Base-by-base conservation (phyloP, 2,797 vertebrate species). In the Kryptolebias ocellatus region DNA sequence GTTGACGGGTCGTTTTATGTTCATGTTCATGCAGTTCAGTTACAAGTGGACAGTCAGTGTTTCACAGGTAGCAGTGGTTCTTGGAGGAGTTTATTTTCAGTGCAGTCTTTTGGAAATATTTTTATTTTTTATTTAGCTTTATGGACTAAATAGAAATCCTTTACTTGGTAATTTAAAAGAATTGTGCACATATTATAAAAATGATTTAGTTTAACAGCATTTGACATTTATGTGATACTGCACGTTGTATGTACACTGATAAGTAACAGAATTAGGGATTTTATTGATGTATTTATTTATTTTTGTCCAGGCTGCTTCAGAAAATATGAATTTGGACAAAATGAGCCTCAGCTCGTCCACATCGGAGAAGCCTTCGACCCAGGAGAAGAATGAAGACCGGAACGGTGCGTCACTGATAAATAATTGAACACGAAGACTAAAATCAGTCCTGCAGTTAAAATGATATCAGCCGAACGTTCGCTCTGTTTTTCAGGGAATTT, bases 401-500 rank as follows among this genome's bases (percentile, higher is more conserved):
- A 92, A 93, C 20, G 90, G 93, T 95, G 88, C 53, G 2, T 10
- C 50, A 49, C 15, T 63, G 10, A 20, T 59, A 11, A 51, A 49
- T 11, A 17, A 5, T 46, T 20, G 27, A 27, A 4, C 1, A 42
- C 16, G 2, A 11, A 46, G 16, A 3, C 5, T 17, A 4, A 50
- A 50, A 50, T 9, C 8, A 50, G 47, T 2, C 20, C 10, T 50
- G 2, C 3, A 18, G 14, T 10, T 10, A 17, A 16, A n/a, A n/a
- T 50, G 2, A 20, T 10, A 54, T 62, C 11, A 9, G 1, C 28
- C 10, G 0, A 72, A 17, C 11, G 17, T 37, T 4, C n/a, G 27
- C 53, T 24, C 34, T 7, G 44, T 27, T 24, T 89, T 88, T 56
- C 90, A 95, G 95, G 89, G 61, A 91, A 91, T 76, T 57, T 74